A percentile compares a stretch with the other conserved stretches of the same genome.
These are phyloP conservation scores for Chrysolophus pictus DNA, from an alignment of 2,797 vertebrate species.

Conservation along the genomic window DNA sequence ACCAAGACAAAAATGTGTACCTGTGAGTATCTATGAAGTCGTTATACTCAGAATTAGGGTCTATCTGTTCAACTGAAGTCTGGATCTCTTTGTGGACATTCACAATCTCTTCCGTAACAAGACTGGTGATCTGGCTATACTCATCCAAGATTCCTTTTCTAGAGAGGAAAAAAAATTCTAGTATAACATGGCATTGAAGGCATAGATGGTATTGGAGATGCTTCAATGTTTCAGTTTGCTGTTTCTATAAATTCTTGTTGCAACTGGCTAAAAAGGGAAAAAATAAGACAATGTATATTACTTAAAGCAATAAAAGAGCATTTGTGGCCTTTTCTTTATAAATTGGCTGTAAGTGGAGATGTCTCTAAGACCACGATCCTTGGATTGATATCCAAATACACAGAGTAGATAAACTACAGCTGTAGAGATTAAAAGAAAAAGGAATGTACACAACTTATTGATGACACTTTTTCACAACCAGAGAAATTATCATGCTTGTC, in stretches of 20 bases:
- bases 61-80: conserved; percentile 90
- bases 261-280: not conserved
- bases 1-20: conserved; percentile 71
- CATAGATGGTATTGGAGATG: not conserved
- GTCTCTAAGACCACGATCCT: not conserved
- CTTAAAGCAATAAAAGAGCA: not conserved
- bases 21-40: conserved; percentile 93
- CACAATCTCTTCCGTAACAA: conserved; percentile 93
- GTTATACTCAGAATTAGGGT: conserved; percentile 91
- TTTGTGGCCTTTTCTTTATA: not conserved
- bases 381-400: not conserved
- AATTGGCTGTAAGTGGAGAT: not conserved
- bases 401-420: not conserved
- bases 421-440: not conserved
- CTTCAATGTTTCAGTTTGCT: not conserved
- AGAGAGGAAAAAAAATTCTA: conserved; percentile 34
- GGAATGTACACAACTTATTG: not conserved
- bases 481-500: not conserved
- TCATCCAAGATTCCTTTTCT: conserved; percentile 96
- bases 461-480: not conserved
- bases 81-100: conserved; percentile 94
- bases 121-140: conserved; percentile 95
- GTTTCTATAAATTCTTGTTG: conserved; percentile 4
- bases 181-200: not conserved
- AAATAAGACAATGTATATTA: not conserved